phyloP scores from a whole-genome alignment of 2,113 vertebrate species.

The Herpetotheres cachinnans region DNA sequence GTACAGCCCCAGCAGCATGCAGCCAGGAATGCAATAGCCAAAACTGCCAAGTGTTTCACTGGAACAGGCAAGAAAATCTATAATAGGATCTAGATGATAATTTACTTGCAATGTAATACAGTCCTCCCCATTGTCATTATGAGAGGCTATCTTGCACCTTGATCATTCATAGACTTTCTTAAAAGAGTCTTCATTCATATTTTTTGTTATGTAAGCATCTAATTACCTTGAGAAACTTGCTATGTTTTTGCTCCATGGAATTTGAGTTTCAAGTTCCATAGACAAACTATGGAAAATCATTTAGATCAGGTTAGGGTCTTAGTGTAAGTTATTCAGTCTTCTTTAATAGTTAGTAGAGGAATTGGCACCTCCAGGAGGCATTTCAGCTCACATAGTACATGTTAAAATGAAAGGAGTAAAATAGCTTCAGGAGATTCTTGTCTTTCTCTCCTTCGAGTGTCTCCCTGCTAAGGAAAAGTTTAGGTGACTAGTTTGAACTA shows the following conservation, averaged over 20 bases:
- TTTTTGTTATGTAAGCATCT: not conserved
- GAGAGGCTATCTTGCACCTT: not conserved
- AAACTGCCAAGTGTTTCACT: not conserved
- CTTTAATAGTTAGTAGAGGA: not conserved
- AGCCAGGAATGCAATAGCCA: not conserved
- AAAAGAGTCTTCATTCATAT: not conserved
- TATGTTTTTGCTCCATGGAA: not conserved
- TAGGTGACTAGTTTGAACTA: not conserved
- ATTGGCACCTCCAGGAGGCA: not conserved
- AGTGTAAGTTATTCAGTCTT: not conserved
- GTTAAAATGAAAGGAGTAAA: not conserved
- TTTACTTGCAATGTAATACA: not conserved
- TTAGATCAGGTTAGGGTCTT: not conserved
- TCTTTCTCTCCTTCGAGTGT: not conserved
- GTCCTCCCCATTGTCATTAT: not conserved
- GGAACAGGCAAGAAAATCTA: not conserved
- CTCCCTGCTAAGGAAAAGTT: not conserved
- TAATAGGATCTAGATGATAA: not conserved
- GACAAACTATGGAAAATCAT: not conserved
- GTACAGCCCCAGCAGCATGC: not conserved
- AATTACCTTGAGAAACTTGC: not conserved
- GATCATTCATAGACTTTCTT: not conserved
- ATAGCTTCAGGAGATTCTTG: not conserved
- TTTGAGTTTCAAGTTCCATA: not conserved
- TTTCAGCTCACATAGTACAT: not conserved